Conservation (phyloP, 2,113 vertebrate species). For the Seriola rivoliana region DNA sequence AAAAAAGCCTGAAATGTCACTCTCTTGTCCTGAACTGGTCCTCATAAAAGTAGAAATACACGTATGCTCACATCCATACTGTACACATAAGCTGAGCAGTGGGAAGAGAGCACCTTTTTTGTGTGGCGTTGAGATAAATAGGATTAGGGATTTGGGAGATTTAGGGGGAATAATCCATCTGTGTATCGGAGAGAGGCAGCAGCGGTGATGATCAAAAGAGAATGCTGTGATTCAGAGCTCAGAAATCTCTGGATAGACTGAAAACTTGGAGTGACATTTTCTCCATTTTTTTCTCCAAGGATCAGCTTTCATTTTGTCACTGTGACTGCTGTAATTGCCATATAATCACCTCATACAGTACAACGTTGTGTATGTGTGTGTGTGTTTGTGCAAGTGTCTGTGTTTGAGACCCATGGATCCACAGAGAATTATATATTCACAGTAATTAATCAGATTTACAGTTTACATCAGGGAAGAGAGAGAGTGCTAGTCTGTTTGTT, state of each 20-base stretch:
- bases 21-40: conserved; percentile 22
- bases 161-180: conserved; percentile 81
- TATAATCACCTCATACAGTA: conserved; percentile 74
- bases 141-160: conserved; percentile 85
- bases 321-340: conserved; percentile 76
- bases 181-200: conserved; percentile 78
- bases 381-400: conserved; percentile 28
- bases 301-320: conserved; percentile 70
- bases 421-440: conserved; percentile 75
- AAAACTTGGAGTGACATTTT: conserved; percentile 72
- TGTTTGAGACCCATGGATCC: conserved; percentile 36
- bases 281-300: conserved; percentile 61
- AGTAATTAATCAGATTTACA: conserved; percentile 82
- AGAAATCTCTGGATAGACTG: conserved; percentile 62
- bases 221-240: conserved; percentile 70
- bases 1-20: conserved; percentile 25
- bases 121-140: conserved; percentile 81
- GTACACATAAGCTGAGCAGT: conserved; percentile 72
- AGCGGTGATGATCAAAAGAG: conserved; percentile 78
- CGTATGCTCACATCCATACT: conserved; percentile 59
- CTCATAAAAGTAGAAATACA: conserved; percentile 50
- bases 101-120: conserved; percentile 77
- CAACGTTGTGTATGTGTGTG: conserved; percentile 1
- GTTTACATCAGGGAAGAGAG: conserved; percentile 69
- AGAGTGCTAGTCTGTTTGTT: conserved; percentile 72